Conservation (phyloP, 2,113 vertebrate species). For the Neomonachus schauinslandi region DNA sequence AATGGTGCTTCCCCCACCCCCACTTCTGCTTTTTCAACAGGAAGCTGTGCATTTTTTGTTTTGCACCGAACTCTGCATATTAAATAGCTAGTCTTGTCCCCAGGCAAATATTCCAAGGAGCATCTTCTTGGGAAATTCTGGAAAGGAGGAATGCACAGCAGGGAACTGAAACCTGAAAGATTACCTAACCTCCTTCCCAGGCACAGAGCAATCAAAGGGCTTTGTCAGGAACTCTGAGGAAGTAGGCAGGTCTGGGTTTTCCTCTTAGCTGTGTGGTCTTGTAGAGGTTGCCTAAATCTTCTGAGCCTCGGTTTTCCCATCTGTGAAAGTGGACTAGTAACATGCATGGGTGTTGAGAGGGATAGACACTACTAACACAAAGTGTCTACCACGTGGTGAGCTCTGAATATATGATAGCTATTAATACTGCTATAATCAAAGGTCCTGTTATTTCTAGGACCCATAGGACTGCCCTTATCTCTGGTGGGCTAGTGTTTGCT, state of each 20-base stretch:
- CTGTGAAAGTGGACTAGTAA: neutral
- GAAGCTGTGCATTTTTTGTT: neutral
- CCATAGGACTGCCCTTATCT: neutral
- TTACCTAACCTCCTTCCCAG: neutral
- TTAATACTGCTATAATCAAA: neutral
- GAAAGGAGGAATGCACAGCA: neutral
- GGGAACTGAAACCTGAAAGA: neutral
- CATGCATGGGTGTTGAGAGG: neutral
- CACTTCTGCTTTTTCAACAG: neutral
- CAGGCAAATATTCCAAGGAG: neutral
- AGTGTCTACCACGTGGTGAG: neutral
- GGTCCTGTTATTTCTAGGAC: neutral
- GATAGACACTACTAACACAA: neutral
- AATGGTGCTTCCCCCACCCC: fast-evolving
- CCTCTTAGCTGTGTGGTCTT: neutral
- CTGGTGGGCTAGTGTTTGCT: neutral
- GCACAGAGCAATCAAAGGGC: neutral
- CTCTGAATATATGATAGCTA: neutral
- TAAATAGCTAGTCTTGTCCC: neutral
- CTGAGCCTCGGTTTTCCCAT: neutral
- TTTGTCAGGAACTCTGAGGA: neutral
- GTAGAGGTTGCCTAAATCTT: neutral
- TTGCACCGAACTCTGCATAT: neutral
- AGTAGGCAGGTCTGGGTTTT: neutral
- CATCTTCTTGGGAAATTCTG: neutral